Percentiles rank a stretch among this genome's conserved stretches.
These are phyloP conservation scores for Ceratoteleas bidentatus DNA, from an alignment of 1,140 invertebrate genomes.

Conservation along the genomic window DNA sequence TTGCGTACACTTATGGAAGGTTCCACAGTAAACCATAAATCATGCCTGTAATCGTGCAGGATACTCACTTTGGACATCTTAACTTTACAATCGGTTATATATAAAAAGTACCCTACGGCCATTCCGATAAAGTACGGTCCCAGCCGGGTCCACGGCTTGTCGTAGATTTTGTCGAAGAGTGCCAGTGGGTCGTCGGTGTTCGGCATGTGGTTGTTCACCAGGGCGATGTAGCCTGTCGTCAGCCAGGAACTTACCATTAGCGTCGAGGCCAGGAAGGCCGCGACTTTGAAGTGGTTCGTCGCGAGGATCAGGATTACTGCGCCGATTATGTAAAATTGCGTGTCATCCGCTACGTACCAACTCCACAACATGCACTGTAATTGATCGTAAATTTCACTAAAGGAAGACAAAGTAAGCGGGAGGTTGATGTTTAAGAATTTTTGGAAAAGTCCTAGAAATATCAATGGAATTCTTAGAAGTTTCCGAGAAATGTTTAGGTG, in stretches of 20 bases:
- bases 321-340: slow-evolving; percentile 91
- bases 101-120: slow-evolving; percentile 90
- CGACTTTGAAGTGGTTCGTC: slow-evolving; percentile 88
- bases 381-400: too few species aligned
- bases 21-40: too few species aligned
- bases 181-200: slow-evolving; percentile 90
- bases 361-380: slow-evolving; percentile 92
- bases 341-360: slow-evolving; percentile 93
- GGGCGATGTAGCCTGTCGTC: slow-evolving; percentile 90
- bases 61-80: slow-evolving; percentile 86
- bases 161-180: slow-evolving; percentile 92
- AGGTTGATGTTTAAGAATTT: neutral
- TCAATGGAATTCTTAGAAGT: too few species aligned
- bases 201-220: slow-evolving; percentile 89
- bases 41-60: neutral
- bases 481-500: too few species aligned
- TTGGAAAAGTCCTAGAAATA: too few species aligned
- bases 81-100: slow-evolving; percentile 90
- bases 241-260: slow-evolving; percentile 88
- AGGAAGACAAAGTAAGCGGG: slow-evolving; percentile 69
- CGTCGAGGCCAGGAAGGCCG: slow-evolving; percentile 83
- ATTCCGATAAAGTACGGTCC: slow-evolving; percentile 92
- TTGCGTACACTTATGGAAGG: too few species aligned
- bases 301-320: slow-evolving; percentile 89
- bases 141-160: slow-evolving; percentile 92